These are phyloP conservation scores for Electrophaes corylata DNA, from an alignment of 2,888 invertebrate species.

Conservation along the genomic window DNA sequence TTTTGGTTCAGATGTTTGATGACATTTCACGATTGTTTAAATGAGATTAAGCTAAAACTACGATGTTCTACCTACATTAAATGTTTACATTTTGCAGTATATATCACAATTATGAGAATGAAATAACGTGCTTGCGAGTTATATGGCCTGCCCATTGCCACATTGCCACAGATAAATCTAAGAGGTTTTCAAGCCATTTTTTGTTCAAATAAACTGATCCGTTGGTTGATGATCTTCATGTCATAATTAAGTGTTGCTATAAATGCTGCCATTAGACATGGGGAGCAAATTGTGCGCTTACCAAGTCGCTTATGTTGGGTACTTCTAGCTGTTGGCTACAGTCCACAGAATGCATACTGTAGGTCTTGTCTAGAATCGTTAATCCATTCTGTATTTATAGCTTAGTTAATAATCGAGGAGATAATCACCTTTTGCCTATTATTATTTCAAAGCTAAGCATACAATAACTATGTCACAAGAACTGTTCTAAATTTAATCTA, in stretches of 20 bases:
- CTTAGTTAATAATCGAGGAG: constrained; percentile 15
- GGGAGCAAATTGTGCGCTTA: constrained; percentile 60
- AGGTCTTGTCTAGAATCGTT: constrained; percentile 60
- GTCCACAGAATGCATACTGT: constrained; percentile 67
- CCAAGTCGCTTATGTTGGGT: constrained; percentile 49
- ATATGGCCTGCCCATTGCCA: too few species aligned
- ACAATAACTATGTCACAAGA: too few species aligned
- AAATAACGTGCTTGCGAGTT: not conserved
- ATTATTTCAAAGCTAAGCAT: not conserved
- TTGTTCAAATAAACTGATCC: not conserved
- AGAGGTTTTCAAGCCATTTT: too few species aligned
- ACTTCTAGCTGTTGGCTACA: constrained; percentile 58
- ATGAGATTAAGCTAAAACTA: not conserved
- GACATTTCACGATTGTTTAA: not conserved
- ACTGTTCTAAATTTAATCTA: not conserved
- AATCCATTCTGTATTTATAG: constrained; percentile 71
- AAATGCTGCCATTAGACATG: constrained; percentile 46
- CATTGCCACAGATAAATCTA: too few species aligned
- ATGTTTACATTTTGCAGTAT: not conserved
- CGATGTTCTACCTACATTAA: not conserved
- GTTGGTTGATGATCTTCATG: not conserved
- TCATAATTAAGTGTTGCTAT: constrained; percentile 12
- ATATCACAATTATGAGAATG: not conserved
- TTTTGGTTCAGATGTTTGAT: not conserved
- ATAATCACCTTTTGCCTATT: constrained; percentile 8